Evolutionary conservation across 2,113 vertebrate genomes (phyloP), one percentile per base, ranked within the genome.

Genomic region (Zosterops pallidus): DNA sequence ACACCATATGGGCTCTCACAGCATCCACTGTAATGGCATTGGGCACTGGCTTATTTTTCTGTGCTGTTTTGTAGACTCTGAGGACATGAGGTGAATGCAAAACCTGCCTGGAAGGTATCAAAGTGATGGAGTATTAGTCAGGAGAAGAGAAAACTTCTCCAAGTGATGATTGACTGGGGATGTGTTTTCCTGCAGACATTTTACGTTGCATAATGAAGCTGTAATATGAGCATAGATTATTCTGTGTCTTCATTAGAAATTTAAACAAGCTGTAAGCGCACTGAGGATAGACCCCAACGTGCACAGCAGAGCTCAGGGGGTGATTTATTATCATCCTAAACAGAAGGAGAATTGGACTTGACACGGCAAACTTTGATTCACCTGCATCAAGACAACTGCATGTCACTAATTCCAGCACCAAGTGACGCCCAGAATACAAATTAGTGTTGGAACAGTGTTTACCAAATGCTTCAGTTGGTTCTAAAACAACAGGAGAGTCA

Each of bases 21-120:
- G 16, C 31, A 15, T 28, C 78, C 64, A 46, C 92, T 80, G 33
- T 90, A 87, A 88, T 26, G 47, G 83, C 6, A 33, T 41, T 91
- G 94, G 94, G 77, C 77, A 83, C 63, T 9, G 10, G 72, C 74
- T 94, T 81, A 81, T 97, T 93, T 92, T 92, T 93, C 91, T 94
- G 82, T 49, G 80, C 65, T 75, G 84, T 52, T 84, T 72, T 65
- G 69, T 77, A 92, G 95, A 90, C 33, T 64, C 56, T 3, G 13
- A 92, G 75, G 57, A 89, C 93, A 94, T 71, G 95, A 81, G 53
- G 62, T 22, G 96, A 96, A 95, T 94, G 44, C 59, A 85, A 97
- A 96, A 64, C 39, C 69, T n/a, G 83, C 42, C 93, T 84, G 55
- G 1, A 25, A 47, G 91, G 80, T 75, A 63, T 86, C 72, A 74